Conservation (phyloP, 2,888 invertebrate genomes). For the Acronicta alni region DNA sequence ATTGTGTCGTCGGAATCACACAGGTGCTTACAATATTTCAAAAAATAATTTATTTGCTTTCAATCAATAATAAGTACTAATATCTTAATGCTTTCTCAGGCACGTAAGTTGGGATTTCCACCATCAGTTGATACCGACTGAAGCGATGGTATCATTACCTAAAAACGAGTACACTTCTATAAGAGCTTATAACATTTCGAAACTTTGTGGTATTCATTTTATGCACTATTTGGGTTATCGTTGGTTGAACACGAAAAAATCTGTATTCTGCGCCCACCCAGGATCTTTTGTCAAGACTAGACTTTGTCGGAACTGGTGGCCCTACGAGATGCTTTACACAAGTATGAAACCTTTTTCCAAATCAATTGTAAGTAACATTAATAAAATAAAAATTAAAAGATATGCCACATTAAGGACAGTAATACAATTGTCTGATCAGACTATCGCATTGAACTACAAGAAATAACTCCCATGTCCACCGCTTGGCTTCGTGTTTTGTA, state of each 20-base stretch:
- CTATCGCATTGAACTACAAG: no score
- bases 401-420: no score
- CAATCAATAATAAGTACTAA: background rate
- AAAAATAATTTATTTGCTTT: background rate
- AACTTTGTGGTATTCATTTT: constrained; percentile 94
- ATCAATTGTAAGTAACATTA: constrained; percentile 91
- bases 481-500: no score
- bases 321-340: constrained; percentile 93
- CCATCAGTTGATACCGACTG: constrained; percentile 78
- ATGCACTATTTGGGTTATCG: constrained; percentile 90
- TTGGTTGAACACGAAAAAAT: constrained; percentile 91
- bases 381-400: no score
- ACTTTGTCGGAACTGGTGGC: constrained; percentile 95
- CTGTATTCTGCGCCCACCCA: constrained; percentile 95
- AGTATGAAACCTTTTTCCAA: constrained; percentile 97
- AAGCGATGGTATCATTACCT: constrained; percentile 91
- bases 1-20: constrained; percentile 97
- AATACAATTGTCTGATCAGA: no score
- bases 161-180: constrained; percentile 93
- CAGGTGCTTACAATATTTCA: constrained; percentile 85
- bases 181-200: constrained; percentile 96
- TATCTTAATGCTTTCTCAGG: constrained; percentile 58
- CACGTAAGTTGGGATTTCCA: constrained; percentile 73
- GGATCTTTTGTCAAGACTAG: constrained; percentile 96
- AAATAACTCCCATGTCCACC: no score